Percentiles rank a stretch among this genome's conserved stretches.
These are phyloP conservation scores for Solen grandis DNA, from an alignment of 1,140 invertebrate genomes.

Conservation along the genomic window DNA sequence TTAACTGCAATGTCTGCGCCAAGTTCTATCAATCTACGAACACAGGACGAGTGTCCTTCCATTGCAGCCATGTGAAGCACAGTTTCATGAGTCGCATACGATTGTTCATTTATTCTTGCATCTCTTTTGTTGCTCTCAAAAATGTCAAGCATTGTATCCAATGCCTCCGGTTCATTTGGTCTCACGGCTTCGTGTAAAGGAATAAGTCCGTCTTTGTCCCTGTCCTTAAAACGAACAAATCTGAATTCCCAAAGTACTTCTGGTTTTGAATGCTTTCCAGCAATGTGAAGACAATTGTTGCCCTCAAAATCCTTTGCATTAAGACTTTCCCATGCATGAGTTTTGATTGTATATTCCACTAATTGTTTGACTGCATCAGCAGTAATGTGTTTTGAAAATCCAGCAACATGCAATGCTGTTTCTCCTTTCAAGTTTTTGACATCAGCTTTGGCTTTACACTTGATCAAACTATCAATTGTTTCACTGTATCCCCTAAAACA, in stretches of 20 bases:
- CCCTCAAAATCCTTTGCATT: constrained; percentile 70
- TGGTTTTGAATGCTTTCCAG: constrained; percentile 69
- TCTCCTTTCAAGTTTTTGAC: constrained; percentile 71
- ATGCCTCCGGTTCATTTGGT: constrained; percentile 65
- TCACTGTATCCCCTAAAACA: constrained; percentile 72
- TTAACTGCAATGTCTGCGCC: constrained; percentile 65
- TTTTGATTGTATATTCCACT: constrained; percentile 73
- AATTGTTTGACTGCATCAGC: constrained; percentile 65
- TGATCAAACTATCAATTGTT: constrained; percentile 69
- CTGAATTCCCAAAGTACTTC: constrained; percentile 75
- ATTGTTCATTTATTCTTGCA: constrained; percentile 72
- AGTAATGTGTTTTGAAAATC: constrained; percentile 64
- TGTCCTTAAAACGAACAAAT: constrained; percentile 68
- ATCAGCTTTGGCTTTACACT: constrained; percentile 69
- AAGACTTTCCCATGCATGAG: constrained; percentile 72
- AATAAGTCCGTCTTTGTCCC: constrained; percentile 62
- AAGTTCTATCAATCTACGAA: constrained; percentile 59
- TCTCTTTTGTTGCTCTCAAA: constrained; percentile 73
- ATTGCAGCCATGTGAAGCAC: constrained; percentile 69
- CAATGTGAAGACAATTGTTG: constrained; percentile 75
- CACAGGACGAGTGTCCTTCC: constrained; percentile 59
- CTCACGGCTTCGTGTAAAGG: constrained; percentile 64
- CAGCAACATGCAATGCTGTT: constrained; percentile 72
- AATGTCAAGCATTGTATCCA: constrained; percentile 73
- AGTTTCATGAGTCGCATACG: constrained; percentile 58